Percentiles rank a stretch among this genome's conserved stretches.
phyloP scores from a whole-genome alignment of 2,888 invertebrate species.

The Melieria picta region DNA sequence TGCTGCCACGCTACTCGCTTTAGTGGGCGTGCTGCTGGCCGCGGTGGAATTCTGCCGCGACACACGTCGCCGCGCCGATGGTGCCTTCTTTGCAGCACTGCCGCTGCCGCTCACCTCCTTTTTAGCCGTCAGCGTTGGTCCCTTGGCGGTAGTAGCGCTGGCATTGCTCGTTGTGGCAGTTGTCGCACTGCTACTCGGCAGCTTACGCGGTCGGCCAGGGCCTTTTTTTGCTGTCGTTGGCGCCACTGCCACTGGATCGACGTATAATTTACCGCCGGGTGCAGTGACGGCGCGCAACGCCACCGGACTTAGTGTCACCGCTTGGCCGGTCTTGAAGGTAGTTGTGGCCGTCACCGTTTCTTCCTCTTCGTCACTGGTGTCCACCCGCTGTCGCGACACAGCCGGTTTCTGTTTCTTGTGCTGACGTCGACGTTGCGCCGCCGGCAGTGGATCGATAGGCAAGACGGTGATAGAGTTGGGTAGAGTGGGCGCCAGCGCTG shows the following conservation, averaged over 20 bases:
- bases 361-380: slow-evolving; percentile 61
- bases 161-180: slow-evolving; percentile 49
- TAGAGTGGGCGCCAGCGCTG: slow-evolving; percentile 43
- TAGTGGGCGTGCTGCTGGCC: slow-evolving; percentile 52
- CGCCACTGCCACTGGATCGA: slow-evolving; percentile 35
- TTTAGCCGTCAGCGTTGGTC: slow-evolving; percentile 61
- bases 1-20: slow-evolving; percentile 52
- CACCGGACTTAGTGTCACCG: slow-evolving; percentile 38
- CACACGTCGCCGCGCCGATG: slow-evolving; percentile 46
- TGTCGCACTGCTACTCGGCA: slow-evolving; percentile 54
- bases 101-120: slow-evolving; percentile 50
- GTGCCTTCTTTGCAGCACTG: slow-evolving; percentile 49
- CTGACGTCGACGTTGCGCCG: slow-evolving; percentile 47
- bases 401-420: slow-evolving; percentile 50
- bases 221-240: slow-evolving; percentile 58
- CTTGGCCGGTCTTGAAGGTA: slow-evolving; percentile 21
- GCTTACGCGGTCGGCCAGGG: slow-evolving; percentile 67
- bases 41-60: slow-evolving; percentile 48
- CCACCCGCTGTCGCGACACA: slow-evolving; percentile 38
- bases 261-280: slow-evolving; percentile 23
- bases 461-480: slow-evolving; percentile 55
- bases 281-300: slow-evolving; percentile 14
- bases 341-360: slow-evolving; percentile 37
- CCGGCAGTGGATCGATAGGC: slow-evolving; percentile 51
- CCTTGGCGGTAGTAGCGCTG: slow-evolving; percentile 56